phyloP scores from a whole-genome alignment of 2,888 invertebrate genomes.

The Athetis lepigone region DNA sequence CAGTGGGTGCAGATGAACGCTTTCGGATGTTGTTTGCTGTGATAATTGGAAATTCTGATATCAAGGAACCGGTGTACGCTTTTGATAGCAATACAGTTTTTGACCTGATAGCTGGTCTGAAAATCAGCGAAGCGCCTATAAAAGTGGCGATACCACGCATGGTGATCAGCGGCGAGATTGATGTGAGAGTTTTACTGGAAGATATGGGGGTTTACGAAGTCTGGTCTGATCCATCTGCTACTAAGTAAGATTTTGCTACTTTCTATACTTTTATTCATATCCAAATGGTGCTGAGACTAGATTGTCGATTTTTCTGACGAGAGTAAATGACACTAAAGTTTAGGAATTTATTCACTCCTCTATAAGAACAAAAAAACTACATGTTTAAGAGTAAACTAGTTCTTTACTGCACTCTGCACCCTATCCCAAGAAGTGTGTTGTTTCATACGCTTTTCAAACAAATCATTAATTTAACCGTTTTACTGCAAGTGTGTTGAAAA shows the following conservation, averaged over 20 bases:
- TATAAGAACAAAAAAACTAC: too few relatives aligned
- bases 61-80: not conserved
- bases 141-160: conserved; percentile 63
- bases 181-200: conserved; percentile 57
- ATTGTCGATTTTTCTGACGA: too few relatives aligned
- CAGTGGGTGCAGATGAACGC: conserved; percentile 50
- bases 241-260: conserved; percentile 46
- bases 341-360: too few relatives aligned
- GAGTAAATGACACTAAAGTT: too few relatives aligned
- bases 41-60: conserved; percentile 16
- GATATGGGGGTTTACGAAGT: conserved; percentile 47
- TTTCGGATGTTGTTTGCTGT: conserved; percentile 57
- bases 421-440: too few relatives aligned
- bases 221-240: conserved; percentile 60
- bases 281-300: too few relatives aligned
- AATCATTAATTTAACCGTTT: too few relatives aligned
- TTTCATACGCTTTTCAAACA: too few relatives aligned
- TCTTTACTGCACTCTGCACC: too few relatives aligned
- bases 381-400: too few relatives aligned
- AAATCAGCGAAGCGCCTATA: conserved; percentile 41
- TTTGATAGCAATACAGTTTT: conserved; percentile 16
- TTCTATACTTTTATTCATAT: too few relatives aligned
- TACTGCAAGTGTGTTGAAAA: too few relatives aligned
- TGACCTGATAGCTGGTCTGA: conserved; percentile 40
- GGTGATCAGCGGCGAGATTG: conserved; percentile 51